Evolutionary conservation across 2,113 vertebrate species (phyloP).

Genomic region (Ondatra zibethicus): DNA sequence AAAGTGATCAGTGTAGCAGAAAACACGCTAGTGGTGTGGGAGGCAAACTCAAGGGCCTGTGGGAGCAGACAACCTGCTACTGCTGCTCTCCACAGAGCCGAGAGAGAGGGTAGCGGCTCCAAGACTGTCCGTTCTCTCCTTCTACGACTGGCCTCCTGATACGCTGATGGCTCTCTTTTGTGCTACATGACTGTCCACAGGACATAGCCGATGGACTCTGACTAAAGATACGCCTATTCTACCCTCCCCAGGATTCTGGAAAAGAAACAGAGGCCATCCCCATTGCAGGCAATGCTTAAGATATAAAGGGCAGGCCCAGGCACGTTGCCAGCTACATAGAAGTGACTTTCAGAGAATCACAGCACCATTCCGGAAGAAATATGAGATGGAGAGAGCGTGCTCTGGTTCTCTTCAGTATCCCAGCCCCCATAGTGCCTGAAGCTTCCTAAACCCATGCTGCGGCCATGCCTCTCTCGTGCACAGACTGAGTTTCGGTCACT

Average conservation of each 20-base stretch:
- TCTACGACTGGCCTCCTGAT: background rate
- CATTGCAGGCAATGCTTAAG: background rate
- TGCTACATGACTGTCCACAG: background rate
- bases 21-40: background rate
- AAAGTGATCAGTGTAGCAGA: background rate
- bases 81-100: background rate
- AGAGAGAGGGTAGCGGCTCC: too few relatives aligned
- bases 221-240: conserved; percentile 11
- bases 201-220: background rate
- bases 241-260: background rate
- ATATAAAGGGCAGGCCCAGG: background rate
- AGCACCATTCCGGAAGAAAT: background rate
- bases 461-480: background rate
- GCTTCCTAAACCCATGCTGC: background rate
- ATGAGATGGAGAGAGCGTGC: background rate
- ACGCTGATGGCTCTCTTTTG: background rate
- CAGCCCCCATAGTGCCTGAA: background rate
- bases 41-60: background rate
- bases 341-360: conserved; percentile 3
- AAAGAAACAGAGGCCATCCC: background rate
- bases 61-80: background rate
- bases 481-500: background rate
- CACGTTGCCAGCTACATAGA: background rate
- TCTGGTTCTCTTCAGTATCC: background rate
- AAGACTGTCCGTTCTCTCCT: background rate